A percentile compares a stretch with the other conserved stretches of the same genome.
These are phyloP conservation scores for Tetramorium bicarinatum DNA, from an alignment of 2,888 invertebrate species.

Conservation along the genomic window DNA sequence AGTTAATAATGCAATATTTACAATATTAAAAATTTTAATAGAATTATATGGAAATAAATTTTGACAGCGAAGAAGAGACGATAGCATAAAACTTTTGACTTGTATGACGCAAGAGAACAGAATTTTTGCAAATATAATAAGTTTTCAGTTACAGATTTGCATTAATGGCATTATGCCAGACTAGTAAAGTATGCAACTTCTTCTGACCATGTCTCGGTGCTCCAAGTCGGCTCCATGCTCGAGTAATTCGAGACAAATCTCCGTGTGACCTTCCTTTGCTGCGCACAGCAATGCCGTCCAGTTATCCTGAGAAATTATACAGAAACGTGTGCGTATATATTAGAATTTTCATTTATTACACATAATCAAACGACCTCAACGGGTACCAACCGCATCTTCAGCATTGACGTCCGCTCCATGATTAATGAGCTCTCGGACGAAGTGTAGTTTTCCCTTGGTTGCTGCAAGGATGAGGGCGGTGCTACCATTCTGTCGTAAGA, in stretches of 20 bases:
- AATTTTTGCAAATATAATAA: conserved; percentile 61
- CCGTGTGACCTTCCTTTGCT: conserved; percentile 94
- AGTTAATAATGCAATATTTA: background rate
- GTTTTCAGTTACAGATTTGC: conserved; percentile 41
- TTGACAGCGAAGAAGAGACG: background rate
- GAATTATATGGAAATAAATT: background rate
- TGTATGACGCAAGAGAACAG: background rate
- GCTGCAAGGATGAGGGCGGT: conserved; percentile 97
- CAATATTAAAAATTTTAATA: background rate
- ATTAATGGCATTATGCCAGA: conserved; percentile 20
- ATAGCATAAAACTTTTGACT: background rate
- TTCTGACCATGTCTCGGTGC: conserved; percentile 93
- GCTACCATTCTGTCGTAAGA: conserved; percentile 92
- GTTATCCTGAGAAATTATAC: conserved; percentile 89
- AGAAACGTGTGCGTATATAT: background rate
- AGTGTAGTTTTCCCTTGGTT: conserved; percentile 93
- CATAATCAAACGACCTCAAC: background rate
- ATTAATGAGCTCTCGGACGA: conserved; percentile 94
- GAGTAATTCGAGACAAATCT: conserved; percentile 93
- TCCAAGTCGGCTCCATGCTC: conserved; percentile 95
- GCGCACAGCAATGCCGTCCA: conserved; percentile 97
- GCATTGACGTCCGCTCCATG: conserved; percentile 97
- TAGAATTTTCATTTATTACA: background rate
- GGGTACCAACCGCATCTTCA: conserved; percentile 90
- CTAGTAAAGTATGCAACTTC: conserved; percentile 21